These are phyloP conservation scores for Colletes collaris DNA, from an alignment of 2,888 invertebrate genomes.

Conservation along the genomic window DNA sequence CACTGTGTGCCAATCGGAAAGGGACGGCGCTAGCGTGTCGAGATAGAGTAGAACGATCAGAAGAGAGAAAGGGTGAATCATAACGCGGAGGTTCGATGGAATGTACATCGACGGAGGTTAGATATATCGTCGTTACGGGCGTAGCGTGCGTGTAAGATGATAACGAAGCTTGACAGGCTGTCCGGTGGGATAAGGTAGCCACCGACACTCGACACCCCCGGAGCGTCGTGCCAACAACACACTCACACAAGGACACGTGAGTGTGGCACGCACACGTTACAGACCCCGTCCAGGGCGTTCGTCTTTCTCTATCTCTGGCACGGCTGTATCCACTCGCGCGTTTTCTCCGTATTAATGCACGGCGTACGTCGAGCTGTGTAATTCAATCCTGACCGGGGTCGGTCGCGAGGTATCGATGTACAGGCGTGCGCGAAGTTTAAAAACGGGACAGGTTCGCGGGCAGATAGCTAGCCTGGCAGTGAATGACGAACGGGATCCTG, in stretches of 20 bases:
- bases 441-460: slow-evolving; percentile 73
- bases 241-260: slow-evolving; percentile 26
- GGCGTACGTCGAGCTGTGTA: slow-evolving; percentile 74
- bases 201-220: slow-evolving; percentile 79
- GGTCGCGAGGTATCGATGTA: slow-evolving; percentile 77
- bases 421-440: slow-evolving; percentile 69
- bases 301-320: slow-evolving; percentile 26
- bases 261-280: slow-evolving; percentile 5
- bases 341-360: slow-evolving; percentile 73
- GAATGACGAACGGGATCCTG: slow-evolving; percentile 68
- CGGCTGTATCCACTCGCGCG: slow-evolving; percentile 60
- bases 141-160: slow-evolving; percentile 79
- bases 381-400: slow-evolving; percentile 72
- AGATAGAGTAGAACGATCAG: not conserved
- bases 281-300: slow-evolving; percentile 38
- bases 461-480: slow-evolving; percentile 46
- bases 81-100: slow-evolving; percentile 56
- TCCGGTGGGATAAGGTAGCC: slow-evolving; percentile 80
- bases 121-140: slow-evolving; percentile 64
- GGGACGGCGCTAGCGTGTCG: not conserved
- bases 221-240: slow-evolving; percentile 71
- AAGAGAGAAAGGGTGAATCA: slow-evolving; percentile 46
- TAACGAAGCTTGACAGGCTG: slow-evolving; percentile 82
- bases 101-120: slow-evolving; percentile 60
- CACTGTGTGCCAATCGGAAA: too few relatives aligned